Base-by-base conservation (phyloP, 2,797 vertebrate genomes). In the Sebastes iracundus region DNA sequence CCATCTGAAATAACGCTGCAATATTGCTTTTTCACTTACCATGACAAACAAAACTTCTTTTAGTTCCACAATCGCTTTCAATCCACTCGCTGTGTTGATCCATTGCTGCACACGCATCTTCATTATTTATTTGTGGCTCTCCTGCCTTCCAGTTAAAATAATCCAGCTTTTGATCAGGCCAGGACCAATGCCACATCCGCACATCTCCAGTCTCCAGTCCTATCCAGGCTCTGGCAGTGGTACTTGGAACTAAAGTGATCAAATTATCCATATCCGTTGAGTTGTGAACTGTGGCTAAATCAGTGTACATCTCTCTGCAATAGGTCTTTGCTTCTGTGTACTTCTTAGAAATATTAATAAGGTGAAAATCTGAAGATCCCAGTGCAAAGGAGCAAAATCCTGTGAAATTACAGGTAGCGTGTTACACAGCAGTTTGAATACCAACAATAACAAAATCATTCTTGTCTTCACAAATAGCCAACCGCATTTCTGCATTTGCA, bases 241-340 rank as follows among this genome's bases (percentile, higher is more conserved):
- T 3, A 27, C 0, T 68, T 66, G 87, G 74, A 72, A 87, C 62
- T 32, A 72, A 77, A 33, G 9, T n/a, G 5, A 79, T 62, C 75
- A 94, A 72, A 38, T 28, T 30, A 20, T 76, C 65, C 82, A 93
- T 85, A 13, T 93, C 91, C 12, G 72, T 64, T 5, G 5, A 49
- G 80, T 88, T 91, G 69, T 81, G 70, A 72, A 95, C 28, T 62
- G 92, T 85, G n/a, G 91, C 93, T 77, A 95, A 87, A 81, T 95
- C 93, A 2, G 68, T 87, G 86, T 86, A 87, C 20, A 16, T 79
- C 46, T 77, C 52, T 82, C 86, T 90, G 83, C 94, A 95, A 61
- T 88, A 90, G 13, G 3, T 76, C 83, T 94, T 92, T 61, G 94
- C 92, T 0, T 94, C 80, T 7, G 23, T 4, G 58, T 92, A 94